A percentile compares a stretch with the other conserved stretches of the same genome.
Conservation (phyloP, 2,888 invertebrate genomes). For the Netelia melanura region DNA sequence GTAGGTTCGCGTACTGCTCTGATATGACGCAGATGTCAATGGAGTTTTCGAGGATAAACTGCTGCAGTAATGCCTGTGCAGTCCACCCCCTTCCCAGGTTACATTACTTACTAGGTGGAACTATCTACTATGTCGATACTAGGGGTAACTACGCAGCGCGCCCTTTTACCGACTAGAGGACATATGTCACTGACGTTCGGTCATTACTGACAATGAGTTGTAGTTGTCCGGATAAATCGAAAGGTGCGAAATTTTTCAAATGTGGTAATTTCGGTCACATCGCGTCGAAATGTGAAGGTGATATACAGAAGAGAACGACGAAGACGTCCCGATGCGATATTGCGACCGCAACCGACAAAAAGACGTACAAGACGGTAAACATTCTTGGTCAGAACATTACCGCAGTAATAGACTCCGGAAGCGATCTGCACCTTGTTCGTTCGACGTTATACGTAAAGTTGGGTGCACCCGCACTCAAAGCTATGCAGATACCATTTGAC, state of each 20-base stretch:
- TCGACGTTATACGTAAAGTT: too few species aligned
- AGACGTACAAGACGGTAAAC: background rate
- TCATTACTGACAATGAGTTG: constrained; percentile 13
- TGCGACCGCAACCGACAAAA: constrained; percentile 11
- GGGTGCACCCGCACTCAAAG: too few species aligned
- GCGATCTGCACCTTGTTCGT: too few species aligned
- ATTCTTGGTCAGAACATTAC: too few species aligned
- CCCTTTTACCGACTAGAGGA: too few species aligned
- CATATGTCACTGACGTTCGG: too few species aligned
- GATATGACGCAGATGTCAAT: constrained; percentile 52
- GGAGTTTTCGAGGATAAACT: constrained; percentile 27
- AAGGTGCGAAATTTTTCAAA: constrained; percentile 53
- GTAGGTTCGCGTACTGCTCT: constrained; percentile 55
- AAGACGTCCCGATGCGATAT: constrained; percentile 24
- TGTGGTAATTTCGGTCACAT: constrained; percentile 58
- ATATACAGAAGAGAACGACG: background rate
- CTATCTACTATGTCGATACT: too few species aligned
- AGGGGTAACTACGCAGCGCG: too few species aligned
- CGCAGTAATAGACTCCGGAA: too few species aligned
- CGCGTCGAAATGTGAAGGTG: constrained; percentile 41
- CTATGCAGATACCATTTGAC: constrained; percentile 4
- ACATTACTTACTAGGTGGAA: too few species aligned
- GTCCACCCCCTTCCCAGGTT: too few species aligned
- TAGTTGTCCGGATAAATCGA: constrained; percentile 37
- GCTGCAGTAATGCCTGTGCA: constrained; percentile 36